Conservation (phyloP, 2,888 invertebrate species). For the Cryptocephalus primarius region DNA sequence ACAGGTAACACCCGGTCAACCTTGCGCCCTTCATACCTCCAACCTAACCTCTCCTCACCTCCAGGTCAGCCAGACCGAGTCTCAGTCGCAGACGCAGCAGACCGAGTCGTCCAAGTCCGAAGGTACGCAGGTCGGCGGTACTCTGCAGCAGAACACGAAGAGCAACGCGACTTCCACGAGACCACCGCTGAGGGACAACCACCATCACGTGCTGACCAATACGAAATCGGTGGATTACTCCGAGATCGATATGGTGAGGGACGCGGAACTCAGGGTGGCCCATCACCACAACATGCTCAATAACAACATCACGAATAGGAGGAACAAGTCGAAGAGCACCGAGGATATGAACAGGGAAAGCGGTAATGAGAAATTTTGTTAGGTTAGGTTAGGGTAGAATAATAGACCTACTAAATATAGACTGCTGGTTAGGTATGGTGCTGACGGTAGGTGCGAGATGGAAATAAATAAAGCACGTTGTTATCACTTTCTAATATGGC, state of each 20-base stretch:
- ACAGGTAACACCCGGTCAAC: slow-evolving; percentile 34
- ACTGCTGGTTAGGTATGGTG: no score
- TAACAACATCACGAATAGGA: slow-evolving; percentile 54
- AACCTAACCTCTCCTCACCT: not conserved
- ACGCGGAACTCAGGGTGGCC: slow-evolving; percentile 54
- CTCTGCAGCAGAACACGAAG: slow-evolving; percentile 47
- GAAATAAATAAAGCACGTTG: no score
- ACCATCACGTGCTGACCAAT: slow-evolving; percentile 40
- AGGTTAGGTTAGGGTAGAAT: not conserved
- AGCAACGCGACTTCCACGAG: slow-evolving; percentile 48
- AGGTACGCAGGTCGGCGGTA: slow-evolving; percentile 74
- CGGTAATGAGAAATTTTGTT: slow-evolving; percentile 7
- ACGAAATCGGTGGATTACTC: slow-evolving; percentile 57
- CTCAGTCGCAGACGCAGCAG: slow-evolving; percentile 33
- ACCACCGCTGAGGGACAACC: slow-evolving; percentile 27
- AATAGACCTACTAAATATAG: not conserved
- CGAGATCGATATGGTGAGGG: slow-evolving; percentile 58
- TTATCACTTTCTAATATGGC: no score
- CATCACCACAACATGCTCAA: slow-evolving; percentile 60
- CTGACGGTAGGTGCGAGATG: no score
- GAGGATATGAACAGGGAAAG: slow-evolving; percentile 62
- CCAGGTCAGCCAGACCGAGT: slow-evolving; percentile 36
- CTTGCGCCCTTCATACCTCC: no score
- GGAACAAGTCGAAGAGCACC: slow-evolving; percentile 79
- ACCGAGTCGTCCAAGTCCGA: slow-evolving; percentile 58